A percentile compares a stretch with the other conserved stretches of the same genome.
These are phyloP conservation scores for Chaetops frenatus DNA, from an alignment of 2,113 vertebrate species.

Conservation along the genomic window DNA sequence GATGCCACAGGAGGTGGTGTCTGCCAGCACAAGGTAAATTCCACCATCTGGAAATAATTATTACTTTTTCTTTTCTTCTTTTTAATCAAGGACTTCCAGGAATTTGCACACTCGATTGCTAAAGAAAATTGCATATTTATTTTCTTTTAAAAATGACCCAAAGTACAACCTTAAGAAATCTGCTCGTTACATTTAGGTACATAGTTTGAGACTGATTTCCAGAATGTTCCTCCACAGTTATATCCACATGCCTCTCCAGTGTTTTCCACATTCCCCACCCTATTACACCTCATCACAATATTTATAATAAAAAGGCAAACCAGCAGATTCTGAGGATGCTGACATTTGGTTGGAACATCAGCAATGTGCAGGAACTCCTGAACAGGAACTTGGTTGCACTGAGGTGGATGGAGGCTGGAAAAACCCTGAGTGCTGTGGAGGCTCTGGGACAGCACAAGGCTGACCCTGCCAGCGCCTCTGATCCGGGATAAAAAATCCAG, in stretches of 20 bases:
- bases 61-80: background rate
- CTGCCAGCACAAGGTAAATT: background rate
- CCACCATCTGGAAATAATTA: background rate
- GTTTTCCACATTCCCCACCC: background rate
- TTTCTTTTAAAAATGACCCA: background rate
- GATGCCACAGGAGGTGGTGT: background rate
- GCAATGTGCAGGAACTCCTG: background rate
- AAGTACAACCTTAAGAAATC: conserved; percentile 2
- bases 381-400: background rate
- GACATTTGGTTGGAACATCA: background rate
- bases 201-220: background rate
- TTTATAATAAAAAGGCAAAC: background rate
- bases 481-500: background rate
- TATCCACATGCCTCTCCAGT: background rate
- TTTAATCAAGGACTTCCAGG: background rate
- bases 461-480: background rate
- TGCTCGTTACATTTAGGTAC: background rate
- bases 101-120: background rate
- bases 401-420: background rate
- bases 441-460: background rate
- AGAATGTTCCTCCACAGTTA: background rate
- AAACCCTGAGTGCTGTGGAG: background rate
- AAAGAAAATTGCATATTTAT: conserved; percentile 17
- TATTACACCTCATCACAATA: background rate
- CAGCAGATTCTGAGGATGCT: background rate